Evolutionary conservation across 2,888 invertebrate species (phyloP).

Genomic region (Odontocerum albicorne): DNA sequence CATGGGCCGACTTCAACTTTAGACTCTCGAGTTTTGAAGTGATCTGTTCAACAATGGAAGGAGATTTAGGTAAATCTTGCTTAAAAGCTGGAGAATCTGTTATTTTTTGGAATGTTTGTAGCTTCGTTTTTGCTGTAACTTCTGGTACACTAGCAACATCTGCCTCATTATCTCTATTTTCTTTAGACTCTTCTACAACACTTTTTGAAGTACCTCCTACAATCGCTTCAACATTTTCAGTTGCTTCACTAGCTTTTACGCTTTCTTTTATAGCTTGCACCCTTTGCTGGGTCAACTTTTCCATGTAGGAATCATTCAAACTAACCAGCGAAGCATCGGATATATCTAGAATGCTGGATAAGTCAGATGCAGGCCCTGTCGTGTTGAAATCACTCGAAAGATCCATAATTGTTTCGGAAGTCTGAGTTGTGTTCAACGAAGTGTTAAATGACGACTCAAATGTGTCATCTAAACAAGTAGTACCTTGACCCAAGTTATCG

Average conservation of each 20-base stretch:
- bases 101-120: constrained; percentile 10
- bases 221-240: constrained; percentile 1
- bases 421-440: constrained; percentile 27
- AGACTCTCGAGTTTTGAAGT: constrained; percentile 33
- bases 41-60: constrained; percentile 34
- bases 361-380: constrained; percentile 15
- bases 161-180: not conserved
- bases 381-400: constrained; percentile 26
- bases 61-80: constrained; percentile 25
- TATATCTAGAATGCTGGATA: constrained; percentile 24
- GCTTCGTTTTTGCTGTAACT: constrained; percentile 1
- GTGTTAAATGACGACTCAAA: constrained; percentile 21
- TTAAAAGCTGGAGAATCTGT: constrained; percentile 11
- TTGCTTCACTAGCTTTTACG: constrained; percentile 2
- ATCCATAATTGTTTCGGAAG: constrained; percentile 27
- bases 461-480: constrained; percentile 15
- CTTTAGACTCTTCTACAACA: not conserved
- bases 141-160: not conserved
- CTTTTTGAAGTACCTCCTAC: not conserved
- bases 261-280: constrained; percentile 10
- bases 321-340: constrained; percentile 18
- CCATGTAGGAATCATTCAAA: constrained; percentile 18
- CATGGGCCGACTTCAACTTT: constrained; percentile 30
- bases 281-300: constrained; percentile 11
- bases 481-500: constrained; percentile 7